These are phyloP conservation scores for Ormia ochracea DNA, from an alignment of 2,888 invertebrate genomes.

Conservation along the genomic window DNA sequence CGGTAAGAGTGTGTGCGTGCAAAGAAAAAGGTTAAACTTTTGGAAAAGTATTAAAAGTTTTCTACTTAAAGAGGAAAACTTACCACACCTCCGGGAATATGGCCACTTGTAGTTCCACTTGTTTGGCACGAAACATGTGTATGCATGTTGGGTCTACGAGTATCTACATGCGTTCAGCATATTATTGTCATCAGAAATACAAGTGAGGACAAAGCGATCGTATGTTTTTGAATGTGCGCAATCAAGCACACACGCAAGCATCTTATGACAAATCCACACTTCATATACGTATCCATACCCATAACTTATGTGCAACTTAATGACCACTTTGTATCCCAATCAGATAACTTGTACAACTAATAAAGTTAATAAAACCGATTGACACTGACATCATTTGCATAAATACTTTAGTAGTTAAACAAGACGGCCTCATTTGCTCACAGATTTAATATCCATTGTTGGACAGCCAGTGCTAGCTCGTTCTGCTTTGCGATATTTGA, in stretches of 20 bases:
- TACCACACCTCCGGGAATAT: conserved; percentile 47
- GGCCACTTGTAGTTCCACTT: conserved; percentile 8
- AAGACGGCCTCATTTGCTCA: too few relatives aligned
- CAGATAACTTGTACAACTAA: neutral
- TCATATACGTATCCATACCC: neutral
- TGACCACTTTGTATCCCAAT: neutral
- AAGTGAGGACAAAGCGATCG: neutral
- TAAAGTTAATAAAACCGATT: neutral
- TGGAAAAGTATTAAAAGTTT: conserved; percentile 32
- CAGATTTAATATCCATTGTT: too few relatives aligned
- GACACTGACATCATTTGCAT: neutral
- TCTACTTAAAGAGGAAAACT: conserved; percentile 34
- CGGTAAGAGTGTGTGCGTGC: neutral
- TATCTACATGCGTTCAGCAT: neutral
- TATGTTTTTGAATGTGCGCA: neutral
- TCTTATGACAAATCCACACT: neutral
- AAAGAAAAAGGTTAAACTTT: conserved; percentile 8
- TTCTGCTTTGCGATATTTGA: too few relatives aligned
- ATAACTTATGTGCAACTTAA: too few relatives aligned
- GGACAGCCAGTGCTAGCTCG: too few relatives aligned
- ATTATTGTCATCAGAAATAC: neutral
- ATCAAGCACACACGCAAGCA: neutral
- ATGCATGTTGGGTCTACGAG: neutral
- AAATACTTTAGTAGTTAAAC: neutral
- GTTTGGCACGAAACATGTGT: neutral